phyloP scores from a whole-genome alignment of 2,113 vertebrate genomes.

The Serilophus lunatus region DNA sequence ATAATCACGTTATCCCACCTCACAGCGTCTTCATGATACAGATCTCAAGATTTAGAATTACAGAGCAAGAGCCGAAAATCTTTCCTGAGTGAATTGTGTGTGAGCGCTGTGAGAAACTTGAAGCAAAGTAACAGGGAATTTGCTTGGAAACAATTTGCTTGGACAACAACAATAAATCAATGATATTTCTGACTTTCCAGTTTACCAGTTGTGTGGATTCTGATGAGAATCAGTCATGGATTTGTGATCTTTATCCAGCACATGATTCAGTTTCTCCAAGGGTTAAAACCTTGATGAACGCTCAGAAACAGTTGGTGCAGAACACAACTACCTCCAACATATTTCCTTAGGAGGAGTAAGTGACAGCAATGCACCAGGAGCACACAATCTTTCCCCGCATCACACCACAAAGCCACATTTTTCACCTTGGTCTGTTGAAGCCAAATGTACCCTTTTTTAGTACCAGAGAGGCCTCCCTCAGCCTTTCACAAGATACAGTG shows the following conservation, averaged over 20 bases:
- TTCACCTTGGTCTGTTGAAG: neutral
- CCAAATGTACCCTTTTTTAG: neutral
- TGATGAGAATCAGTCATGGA: neutral
- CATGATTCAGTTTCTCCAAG: neutral
- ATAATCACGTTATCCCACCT: neutral
- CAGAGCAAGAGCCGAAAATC: neutral
- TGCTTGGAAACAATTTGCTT: neutral
- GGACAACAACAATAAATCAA: no score
- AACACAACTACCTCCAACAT: neutral
- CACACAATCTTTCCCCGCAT: fast-evolving
- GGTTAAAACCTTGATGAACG: neutral
- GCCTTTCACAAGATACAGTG: neutral
- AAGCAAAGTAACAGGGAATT: neutral
- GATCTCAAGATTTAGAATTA: neutral
- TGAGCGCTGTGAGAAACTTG: neutral
- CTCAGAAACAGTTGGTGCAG: neutral
- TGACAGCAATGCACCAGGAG: neutral
- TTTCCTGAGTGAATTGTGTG: neutral
- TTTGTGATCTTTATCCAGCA: neutral
- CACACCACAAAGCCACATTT: fast-evolving
- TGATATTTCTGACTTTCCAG: neutral
- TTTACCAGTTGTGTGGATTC: neutral
- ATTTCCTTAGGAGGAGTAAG: neutral
- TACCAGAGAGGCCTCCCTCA: neutral
- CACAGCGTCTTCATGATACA: neutral